A percentile compares a stretch with the other conserved stretches of the same genome.
Evolutionary conservation across 1,140 invertebrate species (phyloP).

Genomic region (Belonocnema kinseyi): DNA sequence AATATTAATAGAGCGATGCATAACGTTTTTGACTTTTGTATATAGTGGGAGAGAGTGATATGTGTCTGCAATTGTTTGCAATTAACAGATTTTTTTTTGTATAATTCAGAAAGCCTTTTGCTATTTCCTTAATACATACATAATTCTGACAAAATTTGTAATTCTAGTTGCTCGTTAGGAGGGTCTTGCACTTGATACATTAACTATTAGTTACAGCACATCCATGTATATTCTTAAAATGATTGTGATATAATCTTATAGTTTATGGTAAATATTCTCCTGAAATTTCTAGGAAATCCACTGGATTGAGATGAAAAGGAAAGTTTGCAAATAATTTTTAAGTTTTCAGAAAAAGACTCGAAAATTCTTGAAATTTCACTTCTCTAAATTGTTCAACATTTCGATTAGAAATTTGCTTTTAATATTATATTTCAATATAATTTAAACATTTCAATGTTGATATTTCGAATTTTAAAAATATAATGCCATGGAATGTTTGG

Average conservation of each 20-base stretch:
- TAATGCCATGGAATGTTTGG: no score
- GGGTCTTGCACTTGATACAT: not conserved
- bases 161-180: not conserved
- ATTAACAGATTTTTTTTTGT: not conserved
- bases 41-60: constrained; percentile 1
- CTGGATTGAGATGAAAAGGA: constrained; percentile 21
- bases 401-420: no score
- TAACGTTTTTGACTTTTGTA: not conserved
- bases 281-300: constrained; percentile 46
- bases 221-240: constrained; percentile 60
- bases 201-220: constrained; percentile 49
- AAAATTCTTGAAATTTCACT: no score
- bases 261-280: constrained; percentile 53
- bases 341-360: no score
- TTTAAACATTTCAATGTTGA: no score
- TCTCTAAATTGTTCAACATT: no score
- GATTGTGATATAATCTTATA: constrained; percentile 68
- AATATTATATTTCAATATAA: no score
- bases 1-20: not conserved
- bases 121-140: not conserved
- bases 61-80: not conserved
- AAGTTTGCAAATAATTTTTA: no score
- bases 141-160: not conserved
- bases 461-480: no score
- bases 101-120: not conserved